These are phyloP conservation scores for Phalangium opilio DNA, from an alignment of 2,888 invertebrate species.

Conservation along the genomic window DNA sequence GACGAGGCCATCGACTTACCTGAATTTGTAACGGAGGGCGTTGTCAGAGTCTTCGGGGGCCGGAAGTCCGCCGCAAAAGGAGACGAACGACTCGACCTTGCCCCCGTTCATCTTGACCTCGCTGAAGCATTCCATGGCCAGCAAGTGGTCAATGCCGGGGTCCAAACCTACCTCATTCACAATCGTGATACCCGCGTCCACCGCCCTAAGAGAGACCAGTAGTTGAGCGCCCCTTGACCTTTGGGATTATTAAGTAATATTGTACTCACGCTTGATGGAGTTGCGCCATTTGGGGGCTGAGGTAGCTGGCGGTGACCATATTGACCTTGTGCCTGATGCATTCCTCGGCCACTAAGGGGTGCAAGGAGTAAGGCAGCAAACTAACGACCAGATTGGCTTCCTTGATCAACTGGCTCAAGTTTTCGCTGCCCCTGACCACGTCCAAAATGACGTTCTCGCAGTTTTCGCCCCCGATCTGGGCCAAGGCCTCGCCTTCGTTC, in stretches of 20 bases:
- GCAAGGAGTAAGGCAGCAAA: conserved; percentile 75
- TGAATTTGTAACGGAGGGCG: conserved; percentile 34
- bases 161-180: conserved; percentile 95
- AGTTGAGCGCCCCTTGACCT: too few species aligned
- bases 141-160: conserved; percentile 94
- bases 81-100: conserved; percentile 78
- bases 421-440: conserved; percentile 52
- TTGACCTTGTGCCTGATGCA: conserved; percentile 76
- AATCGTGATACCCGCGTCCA: conserved; percentile 74
- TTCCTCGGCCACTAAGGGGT: conserved; percentile 63
- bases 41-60: conserved; percentile 93
- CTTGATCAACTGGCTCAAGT: conserved; percentile 52
- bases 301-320: conserved; percentile 93
- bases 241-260: background rate
- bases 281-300: conserved; percentile 63
- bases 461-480: conserved; percentile 43
- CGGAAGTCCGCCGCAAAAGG: conserved; percentile 92
- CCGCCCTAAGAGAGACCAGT: conserved; percentile 58
- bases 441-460: conserved; percentile 66
- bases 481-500: conserved; percentile 72
- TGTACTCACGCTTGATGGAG: conserved; percentile 54
- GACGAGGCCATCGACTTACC: conserved; percentile 20
- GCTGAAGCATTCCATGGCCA: conserved; percentile 94
- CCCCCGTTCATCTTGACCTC: conserved; percentile 69
- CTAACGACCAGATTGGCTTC: conserved; percentile 43